A percentile compares a stretch with the other conserved stretches of the same genome.
Evolutionary conservation across 2,888 invertebrate genomes (phyloP).

Genomic region (Amorpha juglandis): DNA sequence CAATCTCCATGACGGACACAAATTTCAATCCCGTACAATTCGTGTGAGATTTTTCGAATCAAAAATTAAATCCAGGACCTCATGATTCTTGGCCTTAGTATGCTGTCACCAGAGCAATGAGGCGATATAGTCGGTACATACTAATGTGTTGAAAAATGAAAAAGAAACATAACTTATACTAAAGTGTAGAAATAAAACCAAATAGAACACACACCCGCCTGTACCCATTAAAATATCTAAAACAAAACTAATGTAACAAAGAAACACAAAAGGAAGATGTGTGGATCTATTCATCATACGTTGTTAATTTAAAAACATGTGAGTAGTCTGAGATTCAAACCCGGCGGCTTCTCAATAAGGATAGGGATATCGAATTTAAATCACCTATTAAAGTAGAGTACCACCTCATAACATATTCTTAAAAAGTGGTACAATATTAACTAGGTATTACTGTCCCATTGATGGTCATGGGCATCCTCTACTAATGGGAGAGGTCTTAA

Average conservation of each 20-base stretch:
- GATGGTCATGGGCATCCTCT: too few species aligned
- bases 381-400: background rate
- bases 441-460: too few species aligned
- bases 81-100: too few species aligned
- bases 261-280: constrained; percentile 29
- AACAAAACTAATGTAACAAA: constrained; percentile 34
- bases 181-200: constrained; percentile 9
- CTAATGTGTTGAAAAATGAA: background rate
- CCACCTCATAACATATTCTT: background rate
- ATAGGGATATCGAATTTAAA: background rate
- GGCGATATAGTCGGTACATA: background rate
- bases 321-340: constrained; percentile 29
- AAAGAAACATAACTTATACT: background rate
- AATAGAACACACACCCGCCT: background rate
- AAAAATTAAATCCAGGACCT: too few species aligned
- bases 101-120: too few species aligned
- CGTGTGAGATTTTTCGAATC: too few species aligned
- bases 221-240: constrained; percentile 42
- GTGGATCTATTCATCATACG: constrained; percentile 53
- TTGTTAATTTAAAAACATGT: constrained; percentile 70
- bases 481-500: too few species aligned
- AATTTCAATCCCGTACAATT: too few species aligned
- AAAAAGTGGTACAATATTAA: too few species aligned
- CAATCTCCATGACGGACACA: too few species aligned
- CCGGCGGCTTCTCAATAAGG: background rate